These are phyloP conservation scores for Lynx canadensis DNA, from an alignment of 2,113 vertebrate species.

Conservation along the genomic window DNA sequence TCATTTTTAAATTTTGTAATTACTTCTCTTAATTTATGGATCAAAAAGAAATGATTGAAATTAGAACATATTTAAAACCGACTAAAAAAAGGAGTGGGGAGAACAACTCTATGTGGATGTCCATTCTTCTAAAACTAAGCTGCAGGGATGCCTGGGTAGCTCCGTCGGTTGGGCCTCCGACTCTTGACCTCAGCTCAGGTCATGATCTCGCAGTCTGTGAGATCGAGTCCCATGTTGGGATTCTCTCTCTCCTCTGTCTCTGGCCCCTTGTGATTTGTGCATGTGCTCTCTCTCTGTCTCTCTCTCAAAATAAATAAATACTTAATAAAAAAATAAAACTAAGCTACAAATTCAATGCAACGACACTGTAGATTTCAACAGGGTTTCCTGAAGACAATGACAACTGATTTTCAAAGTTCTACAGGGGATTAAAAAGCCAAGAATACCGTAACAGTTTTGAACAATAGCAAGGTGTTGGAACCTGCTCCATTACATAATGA, in stretches of 20 bases:
- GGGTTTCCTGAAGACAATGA: background rate
- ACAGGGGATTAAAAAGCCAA: background rate
- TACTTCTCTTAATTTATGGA: background rate
- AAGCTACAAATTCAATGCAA: background rate
- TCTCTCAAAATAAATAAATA: no score
- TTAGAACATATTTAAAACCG: background rate
- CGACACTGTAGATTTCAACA: background rate
- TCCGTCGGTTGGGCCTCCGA: no score
- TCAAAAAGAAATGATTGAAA: background rate
- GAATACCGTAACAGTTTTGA: background rate
- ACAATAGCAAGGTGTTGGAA: background rate
- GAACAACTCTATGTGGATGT: background rate
- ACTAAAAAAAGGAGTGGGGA: background rate
- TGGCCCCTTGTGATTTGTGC: no score
- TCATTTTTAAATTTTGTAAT: background rate
- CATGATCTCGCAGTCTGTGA: no score
- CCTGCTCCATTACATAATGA: background rate
- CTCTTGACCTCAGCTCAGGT: no score
- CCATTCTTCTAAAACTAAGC: background rate
- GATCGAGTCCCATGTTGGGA: no score
- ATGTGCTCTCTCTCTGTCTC: no score
- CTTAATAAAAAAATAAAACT: background rate
- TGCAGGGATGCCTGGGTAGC: no score
- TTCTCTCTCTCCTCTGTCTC: no score
- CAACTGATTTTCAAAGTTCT: background rate